These are phyloP conservation scores for Noctilio leporinus DNA, from an alignment of 2,113 vertebrate genomes.

Conservation along the genomic window DNA sequence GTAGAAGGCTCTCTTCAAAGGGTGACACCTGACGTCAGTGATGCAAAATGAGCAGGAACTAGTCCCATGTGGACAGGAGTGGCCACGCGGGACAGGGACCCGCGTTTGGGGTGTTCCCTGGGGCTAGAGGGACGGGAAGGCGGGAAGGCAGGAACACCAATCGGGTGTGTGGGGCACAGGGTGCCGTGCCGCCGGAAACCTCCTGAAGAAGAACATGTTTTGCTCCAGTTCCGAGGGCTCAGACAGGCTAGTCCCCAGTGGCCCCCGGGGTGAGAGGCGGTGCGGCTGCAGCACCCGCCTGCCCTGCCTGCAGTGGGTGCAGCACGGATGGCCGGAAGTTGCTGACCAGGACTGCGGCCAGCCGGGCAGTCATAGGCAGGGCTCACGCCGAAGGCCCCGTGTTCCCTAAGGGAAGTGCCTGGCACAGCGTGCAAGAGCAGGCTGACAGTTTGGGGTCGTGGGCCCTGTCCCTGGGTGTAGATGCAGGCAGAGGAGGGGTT, in stretches of 20 bases:
- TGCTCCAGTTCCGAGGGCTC: neutral
- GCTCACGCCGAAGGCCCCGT: fast-evolving
- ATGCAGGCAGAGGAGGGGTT: neutral
- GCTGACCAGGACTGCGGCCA: neutral
- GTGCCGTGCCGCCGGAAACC: neutral
- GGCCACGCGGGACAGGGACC: fast-evolving
- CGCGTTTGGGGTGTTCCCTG: fast-evolving
- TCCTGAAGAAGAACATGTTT: too few species aligned
- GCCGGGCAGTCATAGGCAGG: fast-evolving
- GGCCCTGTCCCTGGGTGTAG: neutral
- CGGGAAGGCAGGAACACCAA: neutral
- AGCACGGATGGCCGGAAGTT: neutral
- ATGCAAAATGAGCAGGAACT: neutral
- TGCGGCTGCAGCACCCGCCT: neutral
- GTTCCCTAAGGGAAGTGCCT: constrained; percentile 16
- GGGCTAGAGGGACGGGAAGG: neutral
- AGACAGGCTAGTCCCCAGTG: too few species aligned
- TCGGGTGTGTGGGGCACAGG: fast-evolving
- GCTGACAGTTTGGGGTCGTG: constrained; percentile 55
- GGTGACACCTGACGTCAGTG: neutral
- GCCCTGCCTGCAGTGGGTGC: neutral
- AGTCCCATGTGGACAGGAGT: fast-evolving
- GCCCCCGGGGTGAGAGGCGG: too few species aligned
- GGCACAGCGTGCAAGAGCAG: constrained; percentile 18
- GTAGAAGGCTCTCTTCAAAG: neutral